Conservation (phyloP, 92 coral and sea anemone genomes). For the Epizoanthus scotinus region DNA sequence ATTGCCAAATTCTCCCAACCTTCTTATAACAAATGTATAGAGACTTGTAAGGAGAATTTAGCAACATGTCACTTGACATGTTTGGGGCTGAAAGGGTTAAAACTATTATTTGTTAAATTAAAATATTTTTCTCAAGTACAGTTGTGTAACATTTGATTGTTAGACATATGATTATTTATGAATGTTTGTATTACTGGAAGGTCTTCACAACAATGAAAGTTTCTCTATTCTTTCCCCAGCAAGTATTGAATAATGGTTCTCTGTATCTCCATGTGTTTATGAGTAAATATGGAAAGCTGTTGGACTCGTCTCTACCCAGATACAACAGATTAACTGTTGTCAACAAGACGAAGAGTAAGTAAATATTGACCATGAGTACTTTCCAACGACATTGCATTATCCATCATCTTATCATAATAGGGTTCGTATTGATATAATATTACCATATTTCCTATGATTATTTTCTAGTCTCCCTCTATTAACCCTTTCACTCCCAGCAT, state of each 20-base stretch:
- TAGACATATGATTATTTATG: neutral
- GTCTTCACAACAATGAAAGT: neutral
- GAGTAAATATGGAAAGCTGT: constrained; percentile 70
- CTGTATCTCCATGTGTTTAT: constrained; percentile 85
- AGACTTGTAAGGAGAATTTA: no score
- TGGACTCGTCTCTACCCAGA: constrained; percentile 75
- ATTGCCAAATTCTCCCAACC: no score
- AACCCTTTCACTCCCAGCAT: no score
- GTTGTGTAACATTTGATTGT: no score
- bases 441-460: neutral
- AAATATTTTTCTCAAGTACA: no score
- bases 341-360: constrained; percentile 81
- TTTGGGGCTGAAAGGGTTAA: no score
- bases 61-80: no score
- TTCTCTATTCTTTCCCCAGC: constrained; percentile 42
- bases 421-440: no score
- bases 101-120: no score
- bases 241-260: constrained; percentile 83
- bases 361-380: neutral
- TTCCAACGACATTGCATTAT: neutral
- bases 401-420: no score
- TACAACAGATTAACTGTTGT: constrained; percentile 85
- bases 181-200: neutral
- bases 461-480: neutral
- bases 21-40: no score